These are phyloP conservation scores for Pilophorus perplexus DNA, from an alignment of 2,888 invertebrate species.

Conservation along the genomic window DNA sequence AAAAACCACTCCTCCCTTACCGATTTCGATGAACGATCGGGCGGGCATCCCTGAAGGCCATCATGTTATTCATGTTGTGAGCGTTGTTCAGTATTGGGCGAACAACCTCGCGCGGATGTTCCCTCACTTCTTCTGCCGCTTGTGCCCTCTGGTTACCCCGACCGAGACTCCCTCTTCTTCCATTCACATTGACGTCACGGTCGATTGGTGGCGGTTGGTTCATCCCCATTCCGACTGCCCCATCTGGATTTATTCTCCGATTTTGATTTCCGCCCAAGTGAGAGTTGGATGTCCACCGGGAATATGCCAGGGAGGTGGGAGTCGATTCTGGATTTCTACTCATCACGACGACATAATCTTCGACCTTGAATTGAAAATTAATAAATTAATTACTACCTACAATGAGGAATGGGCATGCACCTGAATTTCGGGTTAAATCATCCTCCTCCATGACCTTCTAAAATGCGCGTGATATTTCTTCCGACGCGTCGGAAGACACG, in stretches of 20 bases:
- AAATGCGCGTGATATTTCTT: no score
- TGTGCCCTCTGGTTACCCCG: neutral
- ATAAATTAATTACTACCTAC: no score
- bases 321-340: conserved; percentile 58
- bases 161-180: conserved; percentile 51
- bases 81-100: conserved; percentile 10
- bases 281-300: conserved; percentile 46
- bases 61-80: conserved; percentile 36
- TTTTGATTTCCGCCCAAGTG: conserved; percentile 36
- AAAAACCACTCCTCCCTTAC: neutral
- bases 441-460: no score
- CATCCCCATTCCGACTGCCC: conserved; percentile 8
- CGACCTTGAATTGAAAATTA: conserved; percentile 54
- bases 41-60: conserved; percentile 34
- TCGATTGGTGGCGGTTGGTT: conserved; percentile 53
- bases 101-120: neutral
- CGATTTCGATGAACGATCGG: conserved; percentile 28
- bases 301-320: conserved; percentile 44
- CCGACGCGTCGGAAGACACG: no score
- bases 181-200: conserved; percentile 72
- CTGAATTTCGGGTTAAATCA: no score
- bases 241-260: neutral
- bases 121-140: conserved; percentile 1
- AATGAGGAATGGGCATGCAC: no score
- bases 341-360: conserved; percentile 73